Evolutionary conservation across 2,888 invertebrate genomes (phyloP), one percentile per base, ranked within the genome.

Genomic region (Eulithis prunata): DNA sequence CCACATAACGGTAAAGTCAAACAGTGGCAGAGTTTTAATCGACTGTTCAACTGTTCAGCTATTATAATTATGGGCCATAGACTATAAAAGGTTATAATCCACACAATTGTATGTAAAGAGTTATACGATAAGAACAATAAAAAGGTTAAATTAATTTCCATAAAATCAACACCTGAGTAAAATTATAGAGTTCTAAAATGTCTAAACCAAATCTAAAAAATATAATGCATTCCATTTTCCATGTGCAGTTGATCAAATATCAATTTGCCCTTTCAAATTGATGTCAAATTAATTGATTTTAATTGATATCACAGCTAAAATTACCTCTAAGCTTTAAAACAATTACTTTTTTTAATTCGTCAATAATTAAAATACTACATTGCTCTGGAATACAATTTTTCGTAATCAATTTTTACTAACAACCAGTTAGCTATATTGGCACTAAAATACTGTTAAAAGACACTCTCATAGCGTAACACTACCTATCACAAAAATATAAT

Each of bases 221-320:
- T 14, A 47, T 14, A 13, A 21, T 21, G 7, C 47, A 14, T 47
- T 14, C 13, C 7, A 47, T 47, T 14, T 49, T 21, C 10, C 21
- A 7, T 41, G 21, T 11, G 41, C 8, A 8, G 8, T 11, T 10
- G 8, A 49, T 21, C 11, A 21, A 49, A 49, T 47, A 47, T 47
- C 1, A 49, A 49, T 49, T 53, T 41, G 66, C 59, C 11, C 32
- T 58, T 57, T 36, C 62, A 32, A 53, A 63, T 57, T 63, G 53
- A 52, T 51, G 68, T 79, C 75, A 79, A 84, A 84, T 85, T 84
- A 84, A 80, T 72, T 73, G 76, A 69, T 80, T 79, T 73, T 54
- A 80, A 82, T 86, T 82, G 83, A 83, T 76, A 77, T 76, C 75
- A 74, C 69, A 69, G 69, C 69, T 69, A 64, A 66, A 59, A 32